Evolutionary conservation across 2,888 invertebrate species (phyloP).

Genomic region (Mechanitis messenoides): DNA sequence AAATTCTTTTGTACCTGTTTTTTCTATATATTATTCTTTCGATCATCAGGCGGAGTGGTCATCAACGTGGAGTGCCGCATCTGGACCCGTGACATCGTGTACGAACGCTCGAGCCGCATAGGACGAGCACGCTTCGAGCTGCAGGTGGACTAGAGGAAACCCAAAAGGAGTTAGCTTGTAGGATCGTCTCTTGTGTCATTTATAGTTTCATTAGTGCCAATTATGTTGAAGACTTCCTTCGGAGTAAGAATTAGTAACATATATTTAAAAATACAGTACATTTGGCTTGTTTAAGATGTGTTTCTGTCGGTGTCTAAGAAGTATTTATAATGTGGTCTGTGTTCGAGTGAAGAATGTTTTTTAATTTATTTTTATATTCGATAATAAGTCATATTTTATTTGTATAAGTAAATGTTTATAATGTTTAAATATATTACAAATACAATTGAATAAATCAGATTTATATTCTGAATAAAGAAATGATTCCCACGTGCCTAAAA

Average conservation of each 20-base stretch:
- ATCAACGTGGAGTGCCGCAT: constrained; percentile 71
- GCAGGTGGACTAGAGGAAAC: constrained; percentile 47
- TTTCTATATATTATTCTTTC: too few species aligned
- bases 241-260: neutral
- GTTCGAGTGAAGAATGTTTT: neutral
- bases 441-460: too few species aligned
- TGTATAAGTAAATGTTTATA: too few species aligned
- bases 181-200: neutral
- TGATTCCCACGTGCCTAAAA: too few species aligned
- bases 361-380: neutral
- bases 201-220: constrained; percentile 2
- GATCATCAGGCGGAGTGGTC: constrained; percentile 52
- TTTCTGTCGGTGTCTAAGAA: neutral
- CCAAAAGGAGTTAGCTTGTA: neutral
- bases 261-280: neutral
- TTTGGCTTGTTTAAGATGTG: neutral
- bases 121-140: constrained; percentile 66
- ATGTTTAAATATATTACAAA: too few species aligned
- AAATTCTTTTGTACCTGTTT: neutral
- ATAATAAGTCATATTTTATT: neutral
- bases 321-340: neutral
- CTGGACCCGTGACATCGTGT: constrained; percentile 65
- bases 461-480: too few species aligned
- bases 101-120: constrained; percentile 54
- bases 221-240: constrained; percentile 1